These are phyloP conservation scores for Linnaemya tessellans DNA, from an alignment of 2,888 invertebrate genomes.

Conservation along the genomic window DNA sequence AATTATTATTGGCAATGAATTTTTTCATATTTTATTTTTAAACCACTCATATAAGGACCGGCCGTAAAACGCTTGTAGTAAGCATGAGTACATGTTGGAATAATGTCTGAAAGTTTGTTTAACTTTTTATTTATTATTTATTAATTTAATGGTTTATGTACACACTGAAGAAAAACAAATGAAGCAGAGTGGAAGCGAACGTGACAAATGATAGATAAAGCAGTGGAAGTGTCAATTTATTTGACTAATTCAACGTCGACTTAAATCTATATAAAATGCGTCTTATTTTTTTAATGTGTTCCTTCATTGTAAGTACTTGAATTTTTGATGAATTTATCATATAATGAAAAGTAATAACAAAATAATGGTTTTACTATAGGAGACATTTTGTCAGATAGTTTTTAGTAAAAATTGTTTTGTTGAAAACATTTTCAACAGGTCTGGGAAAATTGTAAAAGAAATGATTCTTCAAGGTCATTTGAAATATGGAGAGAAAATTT, in stretches of 20 bases:
- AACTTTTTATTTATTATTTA: background rate
- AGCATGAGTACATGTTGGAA: background rate
- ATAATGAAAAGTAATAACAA: no score
- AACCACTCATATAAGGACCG: background rate
- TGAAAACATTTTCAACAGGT: no score
- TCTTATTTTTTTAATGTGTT: background rate
- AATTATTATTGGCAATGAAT: background rate
- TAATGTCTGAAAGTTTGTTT: background rate
- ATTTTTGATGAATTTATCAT: slow-evolving; percentile 34
- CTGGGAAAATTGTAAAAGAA: no score
- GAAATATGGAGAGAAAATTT: no score
- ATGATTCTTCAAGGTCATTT: no score
- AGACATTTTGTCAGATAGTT: no score
- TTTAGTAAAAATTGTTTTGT: no score
- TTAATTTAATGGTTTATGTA: background rate
- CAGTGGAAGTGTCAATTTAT: slow-evolving; percentile 61
- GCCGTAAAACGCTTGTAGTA: background rate
- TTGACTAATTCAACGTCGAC: slow-evolving; percentile 45
- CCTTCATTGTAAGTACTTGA: background rate
- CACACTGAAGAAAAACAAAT: background rate
- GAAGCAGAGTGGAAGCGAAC: slow-evolving; percentile 18
- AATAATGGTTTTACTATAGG: no score
- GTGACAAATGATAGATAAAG: slow-evolving; percentile 61
- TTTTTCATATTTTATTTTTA: background rate
- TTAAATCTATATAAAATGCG: slow-evolving; percentile 28